A percentile compares a stretch with the other conserved stretches of the same genome.
Evolutionary conservation across 2,888 invertebrate genomes (phyloP).

Genomic region (Drosophila mimetica): DNA sequence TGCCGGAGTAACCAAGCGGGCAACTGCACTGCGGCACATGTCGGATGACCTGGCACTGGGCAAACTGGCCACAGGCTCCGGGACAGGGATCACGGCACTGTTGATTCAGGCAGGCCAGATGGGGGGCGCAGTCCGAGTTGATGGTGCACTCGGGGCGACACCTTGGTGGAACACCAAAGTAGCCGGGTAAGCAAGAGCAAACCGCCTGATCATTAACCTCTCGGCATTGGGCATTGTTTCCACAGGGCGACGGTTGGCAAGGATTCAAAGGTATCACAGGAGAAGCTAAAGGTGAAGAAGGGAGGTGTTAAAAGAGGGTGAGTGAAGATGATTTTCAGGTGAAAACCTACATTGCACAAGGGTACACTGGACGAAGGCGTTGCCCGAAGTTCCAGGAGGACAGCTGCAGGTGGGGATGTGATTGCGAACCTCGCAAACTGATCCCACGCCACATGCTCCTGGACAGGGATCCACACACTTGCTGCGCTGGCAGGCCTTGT

Average conservation of each 20-base stretch:
- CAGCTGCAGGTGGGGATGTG: conserved; percentile 91
- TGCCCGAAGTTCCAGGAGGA: conserved; percentile 88
- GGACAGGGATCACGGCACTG: conserved; percentile 91
- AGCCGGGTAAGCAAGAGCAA: conserved; percentile 89
- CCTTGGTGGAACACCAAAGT: conserved; percentile 89
- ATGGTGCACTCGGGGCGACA: conserved; percentile 91
- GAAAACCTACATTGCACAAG: conserved; percentile 86
- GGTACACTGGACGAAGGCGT: conserved; percentile 89
- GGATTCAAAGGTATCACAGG: conserved; percentile 83
- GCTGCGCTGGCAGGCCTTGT: conserved; percentile 89
- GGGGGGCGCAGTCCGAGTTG: conserved; percentile 89
- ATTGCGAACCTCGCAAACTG: conserved; percentile 90
- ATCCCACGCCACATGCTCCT: conserved; percentile 90
- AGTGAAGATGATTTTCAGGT: too few species aligned
- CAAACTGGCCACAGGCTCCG: conserved; percentile 89
- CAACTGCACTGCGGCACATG: conserved; percentile 90
- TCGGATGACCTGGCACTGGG: conserved; percentile 89
- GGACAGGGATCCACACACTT: conserved; percentile 93
- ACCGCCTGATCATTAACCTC: conserved; percentile 88
- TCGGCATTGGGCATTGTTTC: conserved; percentile 90
- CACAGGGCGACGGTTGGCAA: conserved; percentile 91
- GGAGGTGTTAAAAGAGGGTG: not conserved
- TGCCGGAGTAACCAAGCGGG: conserved; percentile 88
- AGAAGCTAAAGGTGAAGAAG: conserved; percentile 48
- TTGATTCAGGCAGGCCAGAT: conserved; percentile 89